Conservation (phyloP, 2,797 vertebrate genomes). For the Amazona finschi region DNA sequence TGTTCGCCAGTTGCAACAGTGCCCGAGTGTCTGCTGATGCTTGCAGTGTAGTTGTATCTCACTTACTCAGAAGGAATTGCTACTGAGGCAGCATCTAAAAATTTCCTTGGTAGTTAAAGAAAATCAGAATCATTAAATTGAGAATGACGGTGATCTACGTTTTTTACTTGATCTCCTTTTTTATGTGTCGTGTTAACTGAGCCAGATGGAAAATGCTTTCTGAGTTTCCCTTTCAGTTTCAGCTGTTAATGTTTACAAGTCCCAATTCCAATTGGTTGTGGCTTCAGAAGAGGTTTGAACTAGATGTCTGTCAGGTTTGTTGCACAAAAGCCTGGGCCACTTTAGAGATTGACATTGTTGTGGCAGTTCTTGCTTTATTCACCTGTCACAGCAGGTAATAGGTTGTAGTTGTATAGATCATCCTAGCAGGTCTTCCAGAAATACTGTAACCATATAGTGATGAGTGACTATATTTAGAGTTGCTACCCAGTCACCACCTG, state of each 20-base stretch:
- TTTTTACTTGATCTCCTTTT: background rate
- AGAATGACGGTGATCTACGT: background rate
- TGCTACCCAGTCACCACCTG: background rate
- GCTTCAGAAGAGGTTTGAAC: background rate
- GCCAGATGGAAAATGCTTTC: background rate
- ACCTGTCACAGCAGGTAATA: background rate
- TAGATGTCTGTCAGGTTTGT: background rate
- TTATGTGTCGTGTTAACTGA: background rate
- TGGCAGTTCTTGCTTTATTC: background rate
- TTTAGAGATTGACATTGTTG: background rate
- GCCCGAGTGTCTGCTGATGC: background rate
- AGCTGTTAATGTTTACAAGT: background rate
- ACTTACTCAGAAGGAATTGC: background rate
- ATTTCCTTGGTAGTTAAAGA: background rate
- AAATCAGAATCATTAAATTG: background rate
- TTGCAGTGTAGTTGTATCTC: background rate
- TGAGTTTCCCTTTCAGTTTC: slow-evolving; percentile 31
- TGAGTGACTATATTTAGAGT: background rate
- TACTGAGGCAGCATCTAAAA: background rate
- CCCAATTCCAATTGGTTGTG: background rate
- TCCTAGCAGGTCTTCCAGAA: background rate
- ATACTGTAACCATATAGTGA: background rate
- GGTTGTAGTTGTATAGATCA: background rate
- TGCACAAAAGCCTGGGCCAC: background rate
- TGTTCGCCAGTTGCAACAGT: fast-evolving